Conservation (phyloP, 2,888 invertebrate species). For the Eutolmus rufibarbis region DNA sequence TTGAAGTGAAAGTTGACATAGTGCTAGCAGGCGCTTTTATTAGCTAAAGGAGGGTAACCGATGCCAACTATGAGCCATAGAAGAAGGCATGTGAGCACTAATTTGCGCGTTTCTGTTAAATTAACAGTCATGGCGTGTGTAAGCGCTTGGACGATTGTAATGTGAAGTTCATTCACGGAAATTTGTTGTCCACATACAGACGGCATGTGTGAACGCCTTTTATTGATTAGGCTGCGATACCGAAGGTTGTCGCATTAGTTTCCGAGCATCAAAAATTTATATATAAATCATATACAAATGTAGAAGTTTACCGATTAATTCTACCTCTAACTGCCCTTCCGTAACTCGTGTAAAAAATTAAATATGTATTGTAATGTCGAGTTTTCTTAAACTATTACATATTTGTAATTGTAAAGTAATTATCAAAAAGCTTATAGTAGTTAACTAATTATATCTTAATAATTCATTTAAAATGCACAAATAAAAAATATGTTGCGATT, state of each 20-base stretch:
- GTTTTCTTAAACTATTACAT: background rate
- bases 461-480: background rate
- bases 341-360: background rate
- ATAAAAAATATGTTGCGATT: background rate
- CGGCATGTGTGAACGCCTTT: background rate
- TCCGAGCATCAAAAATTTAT: background rate
- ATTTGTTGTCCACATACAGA: background rate
- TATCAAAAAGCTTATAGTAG: background rate
- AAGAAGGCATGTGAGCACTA: background rate
- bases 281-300: background rate
- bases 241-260: background rate
- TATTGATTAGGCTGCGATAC: background rate
- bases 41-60: conserved; percentile 12
- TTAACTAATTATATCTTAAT: background rate
- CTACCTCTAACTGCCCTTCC: background rate
- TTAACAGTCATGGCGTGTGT: conserved; percentile 6
- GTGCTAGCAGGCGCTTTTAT: background rate
- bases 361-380: background rate
- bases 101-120: background rate
- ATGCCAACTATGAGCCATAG: background rate
- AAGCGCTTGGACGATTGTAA: background rate
- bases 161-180: background rate
- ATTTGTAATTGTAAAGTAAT: background rate
- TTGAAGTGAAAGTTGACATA: conserved; percentile 11
- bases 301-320: background rate